Percentiles rank a stretch among this genome's conserved stretches.
These are phyloP conservation scores for Coryphaenoides rupestris DNA, from an alignment of 2,113 vertebrate species.

Conservation along the genomic window DNA sequence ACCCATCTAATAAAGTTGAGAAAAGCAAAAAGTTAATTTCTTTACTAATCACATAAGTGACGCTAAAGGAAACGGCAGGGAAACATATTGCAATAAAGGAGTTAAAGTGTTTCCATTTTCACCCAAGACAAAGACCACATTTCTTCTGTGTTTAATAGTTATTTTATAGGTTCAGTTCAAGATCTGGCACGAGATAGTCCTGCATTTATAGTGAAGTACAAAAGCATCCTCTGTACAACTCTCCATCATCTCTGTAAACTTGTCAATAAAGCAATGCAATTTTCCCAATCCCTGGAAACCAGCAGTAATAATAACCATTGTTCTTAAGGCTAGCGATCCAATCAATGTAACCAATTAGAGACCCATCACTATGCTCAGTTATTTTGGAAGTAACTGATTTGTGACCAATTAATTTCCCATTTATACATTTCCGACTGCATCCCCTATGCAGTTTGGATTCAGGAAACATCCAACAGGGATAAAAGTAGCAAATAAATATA, in stretches of 20 bases:
- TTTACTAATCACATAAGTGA: conserved; percentile 12
- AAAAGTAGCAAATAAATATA: no score
- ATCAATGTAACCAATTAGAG: conserved; percentile 16
- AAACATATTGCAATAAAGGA: not conserved
- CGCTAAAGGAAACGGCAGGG: conserved; percentile 4
- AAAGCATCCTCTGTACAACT: not conserved
- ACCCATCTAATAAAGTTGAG: conserved; percentile 8
- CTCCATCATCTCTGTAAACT: not conserved
- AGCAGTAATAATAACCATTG: conserved; percentile 4
- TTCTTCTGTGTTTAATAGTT: not conserved
- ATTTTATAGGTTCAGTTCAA: conserved; percentile 2
- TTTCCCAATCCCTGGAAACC: no score
- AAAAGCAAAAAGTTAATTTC: conserved; percentile 4
- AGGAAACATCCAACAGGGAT: no score
- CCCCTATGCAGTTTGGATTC: conserved; percentile 13
- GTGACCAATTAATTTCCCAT: not conserved
- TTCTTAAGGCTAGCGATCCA: conserved; percentile 6
- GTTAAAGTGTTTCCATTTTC: conserved; percentile 1
- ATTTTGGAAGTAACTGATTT: conserved; percentile 7
- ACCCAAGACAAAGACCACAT: conserved; percentile 4
- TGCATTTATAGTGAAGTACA: conserved; percentile 1
- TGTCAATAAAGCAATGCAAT: not conserved
- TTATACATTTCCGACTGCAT: conserved; percentile 7
- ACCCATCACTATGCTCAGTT: conserved; percentile 14
- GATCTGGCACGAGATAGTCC: not conserved